Evolutionary conservation across 2,113 vertebrate species (phyloP), one percentile per base, ranked within the genome.

Genomic region (Genyomyrus donnyi): DNA sequence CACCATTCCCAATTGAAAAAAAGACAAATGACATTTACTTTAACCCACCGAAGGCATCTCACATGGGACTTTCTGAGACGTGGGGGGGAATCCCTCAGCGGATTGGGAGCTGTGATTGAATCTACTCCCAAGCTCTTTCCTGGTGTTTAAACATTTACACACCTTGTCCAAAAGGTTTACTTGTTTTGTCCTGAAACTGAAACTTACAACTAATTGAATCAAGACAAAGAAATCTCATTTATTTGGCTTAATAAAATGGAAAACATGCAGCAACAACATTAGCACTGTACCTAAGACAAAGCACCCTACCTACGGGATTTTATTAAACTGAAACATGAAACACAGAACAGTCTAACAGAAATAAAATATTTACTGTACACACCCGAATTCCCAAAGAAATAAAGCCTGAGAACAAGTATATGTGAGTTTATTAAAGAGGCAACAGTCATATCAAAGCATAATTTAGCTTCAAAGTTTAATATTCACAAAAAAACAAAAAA

Each of bases 221-320:
- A 98, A 95, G 96, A 95, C 95, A 93, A 96, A 97, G 96, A 98
- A 98, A 99, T 99, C 97, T 96, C 95, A 98, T 99, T 99, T 98
- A 96, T 97, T 95, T 96, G 94, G 95, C 94, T 94, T 95, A 96
- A 97, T 97, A 96, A 95, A 97, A 98, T 97, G 94, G 90, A 90
- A 92, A 96, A 95, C 95, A 95, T 95, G 91, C 97, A 97, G 97
- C 96, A 97, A 97, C 97, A 96, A 96, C 96, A 97, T 97, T 98
- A 98, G 96, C 96, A 92, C 95, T 93, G 95, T 95, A 94, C 95
- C 94, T 92, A 95, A 94, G 94, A 92, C 93, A 93, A 94, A 96
- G 96, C 95, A 96, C 92, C 92, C 95, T 93, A 94, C 93, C 94
- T 95, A 95, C 93, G 91, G 94, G 93, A 96, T 97, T 96, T 92